Conservation (phyloP, 2,888 invertebrate genomes). For the Physocephala rufipes region DNA sequence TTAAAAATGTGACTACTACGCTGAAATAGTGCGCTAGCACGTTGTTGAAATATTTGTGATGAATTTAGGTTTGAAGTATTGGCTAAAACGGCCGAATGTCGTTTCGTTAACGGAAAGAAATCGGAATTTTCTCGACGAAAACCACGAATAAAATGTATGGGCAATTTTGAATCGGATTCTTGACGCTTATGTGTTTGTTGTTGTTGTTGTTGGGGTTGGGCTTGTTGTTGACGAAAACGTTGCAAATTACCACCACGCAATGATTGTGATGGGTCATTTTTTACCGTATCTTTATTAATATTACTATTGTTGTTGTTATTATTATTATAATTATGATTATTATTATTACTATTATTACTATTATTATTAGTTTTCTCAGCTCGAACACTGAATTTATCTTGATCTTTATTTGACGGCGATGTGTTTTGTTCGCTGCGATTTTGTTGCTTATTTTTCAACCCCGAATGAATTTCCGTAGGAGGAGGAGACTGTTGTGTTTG, state of each 20-base stretch:
- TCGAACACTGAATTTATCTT: conserved; percentile 14
- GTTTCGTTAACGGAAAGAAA: conserved; percentile 78
- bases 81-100: conserved; percentile 77
- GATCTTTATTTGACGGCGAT: conserved; percentile 24
- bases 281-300: conserved; percentile 34
- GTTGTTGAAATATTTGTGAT: conserved; percentile 54
- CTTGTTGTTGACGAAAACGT: conserved; percentile 43
- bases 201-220: conserved; percentile 49
- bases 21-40: conserved; percentile 77
- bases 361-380: conserved; percentile 1
- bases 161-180: conserved; percentile 77
- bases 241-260: conserved; percentile 2
- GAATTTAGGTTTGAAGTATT: conserved; percentile 46
- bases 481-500: conserved; percentile 36
- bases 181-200: conserved; percentile 74
- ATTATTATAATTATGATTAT: conserved; percentile 17
- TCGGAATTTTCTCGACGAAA: conserved; percentile 87
- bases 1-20: conserved; percentile 67
- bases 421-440: conserved; percentile 31
- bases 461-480: too few species aligned
- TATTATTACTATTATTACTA: background rate
- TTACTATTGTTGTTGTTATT: conserved; percentile 27
- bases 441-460: conserved; percentile 14
- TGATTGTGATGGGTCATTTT: background rate
- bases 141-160: conserved; percentile 78